Percentiles rank a stretch among this genome's conserved stretches.
Conservation (phyloP, 2,113 vertebrate species). For the Scalopus aquaticus region DNA sequence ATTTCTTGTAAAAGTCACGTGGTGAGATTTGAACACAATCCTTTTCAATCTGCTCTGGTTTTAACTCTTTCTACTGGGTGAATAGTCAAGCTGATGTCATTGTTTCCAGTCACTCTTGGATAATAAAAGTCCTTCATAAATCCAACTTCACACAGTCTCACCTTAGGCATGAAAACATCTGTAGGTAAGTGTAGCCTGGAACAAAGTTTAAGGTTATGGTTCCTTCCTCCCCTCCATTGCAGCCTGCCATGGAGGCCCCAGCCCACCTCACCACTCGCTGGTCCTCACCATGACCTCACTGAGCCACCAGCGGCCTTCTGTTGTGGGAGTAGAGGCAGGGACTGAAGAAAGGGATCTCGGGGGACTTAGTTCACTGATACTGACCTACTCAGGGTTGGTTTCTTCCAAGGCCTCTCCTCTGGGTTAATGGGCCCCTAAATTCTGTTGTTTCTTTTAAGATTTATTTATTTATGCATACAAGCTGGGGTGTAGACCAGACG, state of each 20-base stretch:
- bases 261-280: fast-evolving
- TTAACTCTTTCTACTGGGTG: neutral
- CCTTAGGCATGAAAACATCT: neutral
- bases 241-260: fast-evolving
- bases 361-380: neutral
- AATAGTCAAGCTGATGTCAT: neutral
- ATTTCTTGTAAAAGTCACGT: neutral
- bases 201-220: neutral
- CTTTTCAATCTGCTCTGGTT: neutral
- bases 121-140: neutral
- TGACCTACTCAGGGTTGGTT: too few species aligned
- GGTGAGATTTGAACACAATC: neutral
- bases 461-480: too few species aligned
- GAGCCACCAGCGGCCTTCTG: neutral
- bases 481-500: too few species aligned
- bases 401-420: too few species aligned
- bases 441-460: too few species aligned
- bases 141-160: neutral
- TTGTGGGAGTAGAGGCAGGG: too few species aligned
- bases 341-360: neutral
- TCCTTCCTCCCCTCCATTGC: neutral
- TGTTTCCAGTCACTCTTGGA: too few species aligned
- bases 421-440: too few species aligned
- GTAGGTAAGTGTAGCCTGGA: neutral
- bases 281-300: neutral